phyloP scores from a whole-genome alignment of 2,797 vertebrate genomes.

The Myiotriccus ornatus region DNA sequence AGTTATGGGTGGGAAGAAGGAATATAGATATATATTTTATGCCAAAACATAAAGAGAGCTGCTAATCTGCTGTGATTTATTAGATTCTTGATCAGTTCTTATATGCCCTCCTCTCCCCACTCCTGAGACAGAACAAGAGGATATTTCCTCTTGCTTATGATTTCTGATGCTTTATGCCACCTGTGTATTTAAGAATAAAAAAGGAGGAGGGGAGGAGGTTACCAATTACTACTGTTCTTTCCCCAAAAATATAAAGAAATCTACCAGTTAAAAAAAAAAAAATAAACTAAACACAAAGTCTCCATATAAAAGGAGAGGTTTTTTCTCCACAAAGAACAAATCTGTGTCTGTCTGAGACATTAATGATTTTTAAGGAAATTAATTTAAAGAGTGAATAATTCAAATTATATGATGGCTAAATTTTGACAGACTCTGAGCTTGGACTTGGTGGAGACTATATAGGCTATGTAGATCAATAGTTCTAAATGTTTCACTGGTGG shows the following conservation, averaged over 20 bases:
- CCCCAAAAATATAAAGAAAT: background rate
- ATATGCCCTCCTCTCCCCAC: background rate
- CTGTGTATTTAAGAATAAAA: background rate
- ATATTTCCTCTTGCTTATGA: background rate
- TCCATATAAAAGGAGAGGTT: background rate
- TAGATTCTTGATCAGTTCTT: background rate
- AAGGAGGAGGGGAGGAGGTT: accelerated
- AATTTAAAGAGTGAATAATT: background rate
- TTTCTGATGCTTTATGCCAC: background rate
- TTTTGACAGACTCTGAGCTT: background rate
- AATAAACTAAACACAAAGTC: too few species aligned
- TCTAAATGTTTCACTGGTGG: background rate
- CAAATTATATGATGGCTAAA: background rate
- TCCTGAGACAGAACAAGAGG: background rate
- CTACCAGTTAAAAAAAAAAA: accelerated
- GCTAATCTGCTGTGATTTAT: background rate
- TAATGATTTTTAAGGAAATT: background rate
- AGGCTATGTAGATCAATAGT: background rate
- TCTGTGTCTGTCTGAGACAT: accelerated
- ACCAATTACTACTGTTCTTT: background rate
- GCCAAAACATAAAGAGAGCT: background rate
- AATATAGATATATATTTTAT: background rate
- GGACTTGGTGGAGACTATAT: background rate
- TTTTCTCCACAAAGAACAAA: background rate
- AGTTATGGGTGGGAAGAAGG: background rate